Conservation (phyloP, 2,888 invertebrate species). For the Phoronis australis region DNA sequence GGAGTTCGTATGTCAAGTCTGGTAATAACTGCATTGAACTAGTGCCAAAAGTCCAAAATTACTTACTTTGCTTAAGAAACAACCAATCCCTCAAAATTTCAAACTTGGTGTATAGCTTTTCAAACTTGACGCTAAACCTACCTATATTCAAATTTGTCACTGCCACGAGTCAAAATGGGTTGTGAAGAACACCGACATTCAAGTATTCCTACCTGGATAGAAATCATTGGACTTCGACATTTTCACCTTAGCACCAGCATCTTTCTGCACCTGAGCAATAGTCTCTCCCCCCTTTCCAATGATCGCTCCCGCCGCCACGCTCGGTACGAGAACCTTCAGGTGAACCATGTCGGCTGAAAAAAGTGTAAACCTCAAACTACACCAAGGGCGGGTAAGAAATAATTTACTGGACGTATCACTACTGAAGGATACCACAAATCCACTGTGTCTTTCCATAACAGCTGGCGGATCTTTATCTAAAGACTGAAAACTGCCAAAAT, state of each 20-base stretch:
- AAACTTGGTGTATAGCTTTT: background rate
- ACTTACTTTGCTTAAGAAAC: background rate
- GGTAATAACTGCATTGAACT: background rate
- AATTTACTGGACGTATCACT: too few species aligned
- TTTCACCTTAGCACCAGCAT: constrained; percentile 94
- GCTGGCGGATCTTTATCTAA: too few species aligned
- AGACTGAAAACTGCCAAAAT: too few species aligned
- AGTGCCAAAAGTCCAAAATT: too few species aligned
- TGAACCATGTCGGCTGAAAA: constrained; percentile 59
- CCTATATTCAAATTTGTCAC: too few species aligned
- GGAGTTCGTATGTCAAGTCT: too few species aligned
- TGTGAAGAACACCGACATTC: too few species aligned
- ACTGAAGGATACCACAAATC: too few species aligned
- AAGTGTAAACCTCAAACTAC: constrained; percentile 2
- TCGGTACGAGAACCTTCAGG: constrained; percentile 94
- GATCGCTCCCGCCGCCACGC: constrained; percentile 88
- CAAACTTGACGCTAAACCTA: too few species aligned
- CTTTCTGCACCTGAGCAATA: constrained; percentile 95
- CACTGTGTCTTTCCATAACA: too few species aligned
- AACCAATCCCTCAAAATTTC: background rate
- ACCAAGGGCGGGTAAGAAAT: too few species aligned
- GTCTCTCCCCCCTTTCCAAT: constrained; percentile 99
- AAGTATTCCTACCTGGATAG: constrained; percentile 76
- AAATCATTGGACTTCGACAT: constrained; percentile 99
- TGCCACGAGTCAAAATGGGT: too few species aligned